Percentiles rank a stretch among this genome's conserved stretches.
Conservation (phyloP, 2,888 invertebrate species). For the Hypercompe scribonia region DNA sequence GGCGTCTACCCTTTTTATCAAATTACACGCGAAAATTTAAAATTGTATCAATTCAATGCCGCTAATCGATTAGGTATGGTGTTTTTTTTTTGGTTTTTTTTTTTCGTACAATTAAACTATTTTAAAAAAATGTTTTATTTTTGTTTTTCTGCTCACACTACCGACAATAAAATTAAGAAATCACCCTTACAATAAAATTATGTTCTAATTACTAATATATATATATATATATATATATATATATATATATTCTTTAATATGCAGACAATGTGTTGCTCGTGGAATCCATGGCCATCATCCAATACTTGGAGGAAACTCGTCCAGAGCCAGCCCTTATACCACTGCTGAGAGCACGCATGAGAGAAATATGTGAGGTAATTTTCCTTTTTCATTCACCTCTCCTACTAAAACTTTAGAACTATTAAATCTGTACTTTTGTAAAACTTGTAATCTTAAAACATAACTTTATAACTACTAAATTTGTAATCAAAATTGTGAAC, state of each 20-base stretch:
- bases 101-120: too few species aligned
- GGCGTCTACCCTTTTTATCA: neutral
- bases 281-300: slow-evolving; percentile 88
- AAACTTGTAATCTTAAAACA: too few species aligned
- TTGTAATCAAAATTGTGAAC: neutral
- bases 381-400: neutral
- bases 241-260: slow-evolving; percentile 1
- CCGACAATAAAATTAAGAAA: too few species aligned
- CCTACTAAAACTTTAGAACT: neutral
- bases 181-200: too few species aligned
- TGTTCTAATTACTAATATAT: neutral
- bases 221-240: neutral
- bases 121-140: too few species aligned
- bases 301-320: slow-evolving; percentile 89
- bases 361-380: slow-evolving; percentile 79
- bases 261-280: slow-evolving; percentile 74
- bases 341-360: slow-evolving; percentile 84
- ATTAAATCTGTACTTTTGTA: too few species aligned
- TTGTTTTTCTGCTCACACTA: too few species aligned
- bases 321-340: slow-evolving; percentile 81
- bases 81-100: too few species aligned
- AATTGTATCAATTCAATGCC: neutral
- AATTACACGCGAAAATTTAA: neutral
- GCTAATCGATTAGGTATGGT: too few species aligned
- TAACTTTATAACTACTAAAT: neutral